phyloP scores from a whole-genome alignment of 1,140 invertebrate species.

The Ctenoplectra terminalis region DNA sequence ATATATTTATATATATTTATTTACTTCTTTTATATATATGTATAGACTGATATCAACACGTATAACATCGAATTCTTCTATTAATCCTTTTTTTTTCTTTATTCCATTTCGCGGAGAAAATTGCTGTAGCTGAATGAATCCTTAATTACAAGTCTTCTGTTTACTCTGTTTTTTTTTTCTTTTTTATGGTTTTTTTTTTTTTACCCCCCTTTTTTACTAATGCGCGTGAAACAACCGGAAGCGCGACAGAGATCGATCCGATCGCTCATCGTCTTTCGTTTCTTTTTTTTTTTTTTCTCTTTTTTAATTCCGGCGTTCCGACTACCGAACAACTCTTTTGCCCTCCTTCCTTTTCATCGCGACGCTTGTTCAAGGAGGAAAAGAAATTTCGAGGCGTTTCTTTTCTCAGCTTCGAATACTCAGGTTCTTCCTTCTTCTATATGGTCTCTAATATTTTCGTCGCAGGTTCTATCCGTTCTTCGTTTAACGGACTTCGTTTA shows the following conservation, averaged over 20 bases:
- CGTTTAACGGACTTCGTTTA: neutral
- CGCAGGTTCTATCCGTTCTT: neutral
- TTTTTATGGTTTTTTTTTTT: neutral
- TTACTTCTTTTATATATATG: slow-evolving; percentile 67
- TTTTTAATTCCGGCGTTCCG: slow-evolving; percentile 59
- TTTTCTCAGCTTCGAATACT: slow-evolving; percentile 43
- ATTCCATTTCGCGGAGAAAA: slow-evolving; percentile 48
- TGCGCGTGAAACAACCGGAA: slow-evolving; percentile 36
- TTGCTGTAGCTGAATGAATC: slow-evolving; percentile 53
- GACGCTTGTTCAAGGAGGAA: slow-evolving; percentile 11
- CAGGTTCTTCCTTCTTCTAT: slow-evolving; percentile 6
- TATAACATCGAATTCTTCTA: slow-evolving; percentile 71
- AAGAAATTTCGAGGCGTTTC: slow-evolving; percentile 53
- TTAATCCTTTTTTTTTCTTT: slow-evolving; percentile 42
- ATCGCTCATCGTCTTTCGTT: slow-evolving; percentile 42
- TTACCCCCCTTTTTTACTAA: neutral
- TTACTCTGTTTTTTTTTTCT: neutral
- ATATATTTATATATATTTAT: slow-evolving; percentile 67
- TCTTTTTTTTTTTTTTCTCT: too few species aligned
- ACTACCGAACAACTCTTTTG: slow-evolving; percentile 26
- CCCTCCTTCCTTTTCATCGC: neutral
- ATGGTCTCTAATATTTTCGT: neutral
- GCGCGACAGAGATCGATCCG: slow-evolving; percentile 27
- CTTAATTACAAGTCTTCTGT: slow-evolving; percentile 57
- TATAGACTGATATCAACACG: slow-evolving; percentile 76